Conservation (phyloP, 2,888 invertebrate species). For the Lasioglossum zephyrum region DNA sequence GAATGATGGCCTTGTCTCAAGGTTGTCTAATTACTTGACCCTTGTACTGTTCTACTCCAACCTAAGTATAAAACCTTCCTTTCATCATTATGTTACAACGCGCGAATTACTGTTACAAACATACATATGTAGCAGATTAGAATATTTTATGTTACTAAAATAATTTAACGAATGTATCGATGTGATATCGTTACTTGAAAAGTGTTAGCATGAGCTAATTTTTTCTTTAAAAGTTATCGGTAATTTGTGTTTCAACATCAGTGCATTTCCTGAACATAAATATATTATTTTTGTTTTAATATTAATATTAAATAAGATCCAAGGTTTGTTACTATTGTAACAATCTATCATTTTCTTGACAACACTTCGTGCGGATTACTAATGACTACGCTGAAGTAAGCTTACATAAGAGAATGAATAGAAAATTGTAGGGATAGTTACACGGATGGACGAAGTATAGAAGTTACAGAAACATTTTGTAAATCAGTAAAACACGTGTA, state of each 20-base stretch:
- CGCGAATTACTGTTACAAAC: neutral
- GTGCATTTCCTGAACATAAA: neutral
- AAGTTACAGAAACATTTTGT: neutral
- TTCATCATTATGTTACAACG: neutral
- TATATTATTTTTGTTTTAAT: neutral
- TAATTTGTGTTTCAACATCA: neutral
- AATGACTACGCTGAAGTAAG: neutral
- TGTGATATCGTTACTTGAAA: neutral
- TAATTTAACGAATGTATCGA: neutral
- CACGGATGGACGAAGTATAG: neutral
- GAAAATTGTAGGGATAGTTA: neutral
- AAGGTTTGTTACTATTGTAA: neutral
- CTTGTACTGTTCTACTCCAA: too few relatives aligned
- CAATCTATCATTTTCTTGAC: neutral
- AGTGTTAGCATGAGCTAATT: too few relatives aligned
- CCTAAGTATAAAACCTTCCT: too few relatives aligned
- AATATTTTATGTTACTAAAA: neutral
- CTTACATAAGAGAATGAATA: slow-evolving; percentile 1
- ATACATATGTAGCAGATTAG: neutral
- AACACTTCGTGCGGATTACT: neutral
- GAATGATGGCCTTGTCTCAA: neutral
- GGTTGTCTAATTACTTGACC: too few relatives aligned
- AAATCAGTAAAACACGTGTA: neutral
- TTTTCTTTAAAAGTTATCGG: neutral
- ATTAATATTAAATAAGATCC: neutral